Conservation (phyloP, 2,888 invertebrate species). For the Chymomyza caudatula region DNA sequence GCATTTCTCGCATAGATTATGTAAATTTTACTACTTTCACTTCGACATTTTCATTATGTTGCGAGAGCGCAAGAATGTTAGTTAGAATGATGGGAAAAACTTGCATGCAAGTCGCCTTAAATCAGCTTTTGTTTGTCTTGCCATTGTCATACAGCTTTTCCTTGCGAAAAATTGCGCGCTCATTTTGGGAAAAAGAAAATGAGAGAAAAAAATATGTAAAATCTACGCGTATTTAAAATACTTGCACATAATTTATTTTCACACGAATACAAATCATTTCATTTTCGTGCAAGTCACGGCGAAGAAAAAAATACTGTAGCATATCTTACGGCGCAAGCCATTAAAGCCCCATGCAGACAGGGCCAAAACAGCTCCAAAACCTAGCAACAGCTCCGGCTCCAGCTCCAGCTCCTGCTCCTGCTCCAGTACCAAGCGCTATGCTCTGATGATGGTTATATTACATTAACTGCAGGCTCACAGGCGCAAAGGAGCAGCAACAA, state of each 20-base stretch:
- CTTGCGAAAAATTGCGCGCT: constrained; percentile 66
- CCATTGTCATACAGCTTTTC: constrained; percentile 13
- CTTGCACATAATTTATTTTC: constrained; percentile 72
- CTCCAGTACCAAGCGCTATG: constrained; percentile 1
- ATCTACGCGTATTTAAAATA: constrained; percentile 67
- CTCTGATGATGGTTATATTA: constrained; percentile 67
- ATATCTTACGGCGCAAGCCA: constrained; percentile 57
- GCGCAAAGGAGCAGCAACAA: background rate
- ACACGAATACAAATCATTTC: constrained; percentile 69
- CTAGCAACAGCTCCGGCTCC: background rate
- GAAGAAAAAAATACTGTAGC: constrained; percentile 43
- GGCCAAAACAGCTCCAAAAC: background rate
- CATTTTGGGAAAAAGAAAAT: constrained; percentile 41
- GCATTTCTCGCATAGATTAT: constrained; percentile 64
- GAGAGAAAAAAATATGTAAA: constrained; percentile 28
- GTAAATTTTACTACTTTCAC: constrained; percentile 72
- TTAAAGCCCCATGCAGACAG: constrained; percentile 39
- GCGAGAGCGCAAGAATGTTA: constrained; percentile 40
- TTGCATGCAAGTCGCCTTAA: background rate
- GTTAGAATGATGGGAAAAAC: constrained; percentile 7
- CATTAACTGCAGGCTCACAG: constrained; percentile 55
- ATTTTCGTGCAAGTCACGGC: constrained; percentile 68
- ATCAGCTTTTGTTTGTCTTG: background rate
- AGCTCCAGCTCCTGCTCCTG: background rate
- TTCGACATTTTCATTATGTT: constrained; percentile 71